These are phyloP conservation scores for Corvus moneduloides DNA, from an alignment of 2,113 vertebrate species.

Conservation along the genomic window DNA sequence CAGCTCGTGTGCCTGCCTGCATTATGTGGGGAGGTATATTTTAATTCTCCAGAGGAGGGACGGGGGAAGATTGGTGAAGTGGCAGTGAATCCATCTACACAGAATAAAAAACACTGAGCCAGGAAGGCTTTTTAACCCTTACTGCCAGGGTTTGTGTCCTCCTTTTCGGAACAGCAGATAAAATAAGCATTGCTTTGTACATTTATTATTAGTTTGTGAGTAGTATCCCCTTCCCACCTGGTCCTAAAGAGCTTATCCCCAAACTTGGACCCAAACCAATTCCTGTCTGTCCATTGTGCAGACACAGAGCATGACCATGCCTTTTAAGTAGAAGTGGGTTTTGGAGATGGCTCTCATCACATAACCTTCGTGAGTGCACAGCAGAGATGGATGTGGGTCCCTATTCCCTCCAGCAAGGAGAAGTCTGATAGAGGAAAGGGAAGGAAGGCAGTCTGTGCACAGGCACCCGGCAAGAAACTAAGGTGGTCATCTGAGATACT, in stretches of 20 bases:
- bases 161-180: not conserved
- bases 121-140: not conserved
- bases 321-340: not conserved
- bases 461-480: not conserved
- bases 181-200: not conserved
- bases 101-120: not conserved
- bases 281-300: not conserved
- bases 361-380: rapidly evolving
- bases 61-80: not conserved
- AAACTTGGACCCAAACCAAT: not conserved
- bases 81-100: not conserved
- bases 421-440: not conserved
- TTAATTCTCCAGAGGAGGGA: not conserved
- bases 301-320: rapidly evolving
- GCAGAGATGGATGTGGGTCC: not conserved
- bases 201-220: not conserved
- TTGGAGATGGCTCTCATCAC: not conserved
- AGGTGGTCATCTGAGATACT: not conserved
- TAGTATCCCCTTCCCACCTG: not conserved
- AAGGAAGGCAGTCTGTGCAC: not conserved
- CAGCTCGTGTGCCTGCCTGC: not conserved
- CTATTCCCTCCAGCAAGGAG: not conserved
- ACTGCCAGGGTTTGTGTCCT: not conserved
- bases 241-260: not conserved
- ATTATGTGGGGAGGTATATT: not conserved